Evolutionary conservation across 2,113 vertebrate genomes (phyloP), one percentile per base, ranked within the genome.

Genomic region (Zapus hudsonius): DNA sequence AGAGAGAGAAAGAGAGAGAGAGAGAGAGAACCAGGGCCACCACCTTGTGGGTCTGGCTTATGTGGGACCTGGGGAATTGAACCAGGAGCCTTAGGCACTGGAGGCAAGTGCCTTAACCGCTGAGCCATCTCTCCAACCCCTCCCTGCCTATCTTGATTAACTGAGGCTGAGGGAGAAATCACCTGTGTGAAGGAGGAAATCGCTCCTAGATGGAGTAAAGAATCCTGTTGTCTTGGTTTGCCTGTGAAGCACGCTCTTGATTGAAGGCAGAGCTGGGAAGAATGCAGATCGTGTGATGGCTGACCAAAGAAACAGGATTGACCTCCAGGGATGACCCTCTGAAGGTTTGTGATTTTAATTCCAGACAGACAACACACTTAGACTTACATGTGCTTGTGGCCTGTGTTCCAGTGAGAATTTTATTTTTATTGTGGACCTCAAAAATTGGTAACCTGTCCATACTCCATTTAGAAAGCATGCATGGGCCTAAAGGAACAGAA

Each of bases 391-490:
- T 79, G 20, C 72, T 91, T 89, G 8, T 63, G 38, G 55, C 47
- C 19, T 55, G 19, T 13, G 23, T 88, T 23, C 2, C 19, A 38
- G 20, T 67, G 36, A 8, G 63, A 1, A 72, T 72, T 93, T 89
- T 67, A 67, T 84, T 84, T 80, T 78, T 94, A 79, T 23, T 25
- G 13, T 73, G 25, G 42, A 83, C 27, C 8, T 75, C 33, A 89
- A 84, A 88, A 94, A 78, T 40, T 57, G 0, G 55, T 91, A 93
- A 89, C 90, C 38, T 85, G 11, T 64, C 55, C 15, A 52, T 63
- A 25, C 20, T 66, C 27, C 33, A 72, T 33, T 87, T 38, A 76
- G 25, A 69, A 67, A 78, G 81, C 0, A 9, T 52, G 17, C 10
- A 64, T 64, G 17, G 3, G 38, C 4, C 69, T 70, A 72, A 59